Conservation (phyloP, 2,113 vertebrate species). For the Chloropsis cyanopogon region DNA sequence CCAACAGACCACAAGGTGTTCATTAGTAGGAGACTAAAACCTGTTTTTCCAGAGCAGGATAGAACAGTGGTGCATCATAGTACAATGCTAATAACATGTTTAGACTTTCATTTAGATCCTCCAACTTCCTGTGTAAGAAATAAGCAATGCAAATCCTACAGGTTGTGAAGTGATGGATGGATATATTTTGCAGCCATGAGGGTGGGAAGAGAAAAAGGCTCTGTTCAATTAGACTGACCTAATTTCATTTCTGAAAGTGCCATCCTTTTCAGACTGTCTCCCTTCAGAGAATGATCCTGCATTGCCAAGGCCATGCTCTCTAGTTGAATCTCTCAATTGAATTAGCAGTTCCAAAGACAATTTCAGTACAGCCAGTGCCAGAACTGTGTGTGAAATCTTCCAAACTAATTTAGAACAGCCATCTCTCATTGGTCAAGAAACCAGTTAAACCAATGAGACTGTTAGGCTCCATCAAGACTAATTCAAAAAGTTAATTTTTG, state of each 20-base stretch:
- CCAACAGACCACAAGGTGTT: not conserved
- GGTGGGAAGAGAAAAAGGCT: not conserved
- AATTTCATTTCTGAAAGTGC: not conserved
- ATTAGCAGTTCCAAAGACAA: not conserved
- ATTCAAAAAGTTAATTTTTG: not conserved
- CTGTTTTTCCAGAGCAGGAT: not conserved
- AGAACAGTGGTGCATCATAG: not conserved
- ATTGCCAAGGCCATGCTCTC: not conserved
- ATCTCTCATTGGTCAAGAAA: not conserved
- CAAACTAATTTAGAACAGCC: not conserved
- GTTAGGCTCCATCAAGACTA: not conserved
- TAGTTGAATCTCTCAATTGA: not conserved
- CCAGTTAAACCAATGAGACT: not conserved
- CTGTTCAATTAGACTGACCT: not conserved
- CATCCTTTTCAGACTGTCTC: not conserved
- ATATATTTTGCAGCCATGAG: not conserved
- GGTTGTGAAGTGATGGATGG: not conserved
- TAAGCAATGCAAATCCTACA: not conserved
- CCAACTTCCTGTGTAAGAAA: not conserved
- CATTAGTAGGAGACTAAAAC: not conserved
- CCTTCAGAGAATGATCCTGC: not conserved
- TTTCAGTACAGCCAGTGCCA: not conserved
- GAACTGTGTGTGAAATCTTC: not conserved
- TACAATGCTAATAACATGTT: not conserved
- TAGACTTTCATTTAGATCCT: not conserved